These are phyloP conservation scores for Brachypodius melanocephalos DNA, from an alignment of 2,113 vertebrate genomes.

Conservation along the genomic window DNA sequence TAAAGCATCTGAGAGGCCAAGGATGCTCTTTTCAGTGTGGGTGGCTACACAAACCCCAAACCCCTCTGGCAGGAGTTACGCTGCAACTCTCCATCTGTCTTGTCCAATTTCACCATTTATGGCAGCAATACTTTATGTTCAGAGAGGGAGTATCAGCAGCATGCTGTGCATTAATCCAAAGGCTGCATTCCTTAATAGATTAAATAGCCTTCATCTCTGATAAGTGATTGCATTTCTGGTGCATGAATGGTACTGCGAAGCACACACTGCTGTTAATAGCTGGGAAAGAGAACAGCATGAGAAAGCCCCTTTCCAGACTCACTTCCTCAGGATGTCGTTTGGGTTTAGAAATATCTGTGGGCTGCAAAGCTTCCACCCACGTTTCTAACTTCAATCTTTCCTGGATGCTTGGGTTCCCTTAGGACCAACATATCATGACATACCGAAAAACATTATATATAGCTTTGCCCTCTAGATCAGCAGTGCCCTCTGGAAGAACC, in stretches of 20 bases:
- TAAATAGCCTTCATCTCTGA: background rate
- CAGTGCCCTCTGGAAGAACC: slow-evolving; percentile 43
- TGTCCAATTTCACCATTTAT: slow-evolving; percentile 44
- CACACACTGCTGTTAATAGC: background rate
- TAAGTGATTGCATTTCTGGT: slow-evolving; percentile 9
- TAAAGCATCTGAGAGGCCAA: background rate
- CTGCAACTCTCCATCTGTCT: background rate
- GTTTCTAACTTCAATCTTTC: slow-evolving; percentile 16
- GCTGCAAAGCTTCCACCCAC: slow-evolving; percentile 43
- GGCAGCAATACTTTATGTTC: background rate
- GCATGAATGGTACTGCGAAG: background rate
- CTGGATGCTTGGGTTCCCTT: slow-evolving; percentile 9
- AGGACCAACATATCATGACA: slow-evolving; percentile 16
- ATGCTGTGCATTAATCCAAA: background rate
- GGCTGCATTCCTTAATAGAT: background rate
- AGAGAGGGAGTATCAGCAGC: slow-evolving; percentile 17
- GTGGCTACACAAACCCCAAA: background rate
- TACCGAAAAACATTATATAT: slow-evolving; percentile 5
- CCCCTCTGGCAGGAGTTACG: background rate
- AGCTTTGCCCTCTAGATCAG: slow-evolving; percentile 36
- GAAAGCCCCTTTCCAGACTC: slow-evolving; percentile 47
- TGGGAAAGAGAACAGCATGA: slow-evolving; percentile 23
- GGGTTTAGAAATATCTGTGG: slow-evolving; percentile 55
- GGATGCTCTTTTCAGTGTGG: background rate
- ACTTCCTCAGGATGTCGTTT: slow-evolving; percentile 55